Evolutionary conservation across 1,140 invertebrate genomes (phyloP), one percentile per base, ranked within the genome.

Genomic region (Bombus superbus): DNA sequence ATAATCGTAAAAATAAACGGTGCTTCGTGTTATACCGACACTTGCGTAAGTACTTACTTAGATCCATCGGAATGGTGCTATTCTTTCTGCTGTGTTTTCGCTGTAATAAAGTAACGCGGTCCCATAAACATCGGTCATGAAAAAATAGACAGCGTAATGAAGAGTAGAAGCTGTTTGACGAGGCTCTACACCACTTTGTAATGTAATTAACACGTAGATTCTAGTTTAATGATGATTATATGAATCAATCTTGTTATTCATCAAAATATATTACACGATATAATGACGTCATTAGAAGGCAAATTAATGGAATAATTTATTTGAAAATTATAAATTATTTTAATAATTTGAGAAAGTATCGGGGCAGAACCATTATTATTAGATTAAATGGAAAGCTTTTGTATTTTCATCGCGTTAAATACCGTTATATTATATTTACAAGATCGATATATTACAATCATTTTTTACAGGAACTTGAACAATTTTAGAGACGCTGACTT

Each of bases 1-100:
- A 90, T 90, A 90, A 89, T 89, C 81, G 44, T 87, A 87, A 89
- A 90, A 90, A 90, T 89, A 89, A 90, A 90, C 89, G 77, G 44
- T 84, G 86, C 42, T 62, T 35, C 69, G 47, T 59, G 76, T 79
- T 72, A 69, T 44, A 38, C 11, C 77, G 74, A 40, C 32, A 71
- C 66, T 77, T 86, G 78, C 87, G 83, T 82, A 89, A 88, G 87
- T 88, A 66, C 64, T 66, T 66, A 66, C 64, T 66, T 22, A 86
- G 73, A 78, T 73, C 77, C 71, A 53, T 59, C 42, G 77, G 75
- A 76, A 88, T 73, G 79, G 42, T 53, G 69, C 13, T 44, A 64
- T 85, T 89, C 82, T 57, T 47, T 32, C 66, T 59, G 18, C 25
- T 28, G 59, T 88, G 78, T 89, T 88, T 86, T 86, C 59, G 35